Evolutionary conservation across 1,140 invertebrate species (phyloP).

Genomic region (Marisa cornuarietis): DNA sequence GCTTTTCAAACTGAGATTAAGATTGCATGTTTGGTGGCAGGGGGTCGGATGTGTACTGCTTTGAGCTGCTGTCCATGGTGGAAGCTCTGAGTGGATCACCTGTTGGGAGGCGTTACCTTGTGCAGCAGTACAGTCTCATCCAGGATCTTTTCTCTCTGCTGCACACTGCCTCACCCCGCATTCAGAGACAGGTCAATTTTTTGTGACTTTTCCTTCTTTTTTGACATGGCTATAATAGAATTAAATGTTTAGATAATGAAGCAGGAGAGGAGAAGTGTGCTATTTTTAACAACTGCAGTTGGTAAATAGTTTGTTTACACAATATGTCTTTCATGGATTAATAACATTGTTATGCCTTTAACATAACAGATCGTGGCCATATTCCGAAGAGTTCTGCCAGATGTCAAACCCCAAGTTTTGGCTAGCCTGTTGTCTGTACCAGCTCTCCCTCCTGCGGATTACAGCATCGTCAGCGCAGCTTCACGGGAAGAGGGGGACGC

Average conservation of each 20-base stretch:
- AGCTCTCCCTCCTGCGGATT: constrained; percentile 79
- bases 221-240: too few species aligned
- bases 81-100: constrained; percentile 91
- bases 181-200: constrained; percentile 83
- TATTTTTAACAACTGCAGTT: too few species aligned
- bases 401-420: constrained; percentile 74
- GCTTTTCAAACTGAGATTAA: background rate
- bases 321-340: too few species aligned
- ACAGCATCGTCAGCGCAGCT: constrained; percentile 72
- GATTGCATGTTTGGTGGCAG: constrained; percentile 32
- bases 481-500: constrained; percentile 55
- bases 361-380: constrained; percentile 76
- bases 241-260: too few species aligned
- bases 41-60: constrained; percentile 89
- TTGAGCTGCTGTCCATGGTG: constrained; percentile 95
- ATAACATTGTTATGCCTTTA: background rate
- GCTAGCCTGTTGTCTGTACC: constrained; percentile 74
- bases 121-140: constrained; percentile 85
- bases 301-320: too few species aligned
- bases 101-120: constrained; percentile 88
- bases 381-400: constrained; percentile 83
- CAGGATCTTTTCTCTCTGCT: constrained; percentile 86
- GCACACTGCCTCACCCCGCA: constrained; percentile 92
- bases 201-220: too few species aligned
- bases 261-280: too few species aligned